Base-by-base conservation (phyloP, 37 sponge, comb jelly and placozoan genomes). In the Cladorhizidae sp. region DNA sequence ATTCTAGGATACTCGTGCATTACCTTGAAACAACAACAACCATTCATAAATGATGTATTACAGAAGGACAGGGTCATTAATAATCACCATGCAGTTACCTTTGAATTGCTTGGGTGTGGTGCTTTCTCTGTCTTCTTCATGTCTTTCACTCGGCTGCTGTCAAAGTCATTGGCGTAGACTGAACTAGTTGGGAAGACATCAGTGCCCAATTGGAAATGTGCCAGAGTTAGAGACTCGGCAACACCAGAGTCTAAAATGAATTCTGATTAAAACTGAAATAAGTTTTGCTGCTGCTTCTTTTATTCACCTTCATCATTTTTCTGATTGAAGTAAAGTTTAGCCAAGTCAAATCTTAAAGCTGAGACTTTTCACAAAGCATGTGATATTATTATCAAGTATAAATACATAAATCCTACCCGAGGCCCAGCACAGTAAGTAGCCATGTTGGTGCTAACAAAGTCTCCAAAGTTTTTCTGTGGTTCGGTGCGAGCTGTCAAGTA, bases 201-300 rank as follows among this genome's bases (percentile, higher is more conserved):
- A 29, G 58, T 22, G 37, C 88, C 63, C 22, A 89, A 79, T 62
- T 83, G 72, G 45, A 89, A 89, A 57, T 89, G 89, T 59, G 89
- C 79, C 29, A 71, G 57, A 15, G 83, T 83, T 42, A 83, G 89
- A 57, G 80, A 83, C 17, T 57, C 37, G 8, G 54, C n/a, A n/a
- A n/a, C 52, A 31, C 84, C 84, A 26, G 54, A 73, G 62, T 57
- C 81, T 14, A 22, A 54, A 65, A 65, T 81, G 80, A 74, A 43
- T 54, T 28, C n/a, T 17, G 17, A 59, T 17, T 3, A 18, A 59
- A 23, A 59, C 3, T 59, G 17, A 17, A 59, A 59, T 26, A 59
- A 59, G n/a, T 41, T n/a, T n/a, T n/a, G n/a, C n/a, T n/a, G n/a
- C n/a, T 31, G 33, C 8, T 6, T 0, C 23, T 14, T 6, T n/a